A percentile compares a stretch with the other conserved stretches of the same genome.
Conservation (phyloP, 1,140 invertebrate genomes). For the Apis florea region DNA sequence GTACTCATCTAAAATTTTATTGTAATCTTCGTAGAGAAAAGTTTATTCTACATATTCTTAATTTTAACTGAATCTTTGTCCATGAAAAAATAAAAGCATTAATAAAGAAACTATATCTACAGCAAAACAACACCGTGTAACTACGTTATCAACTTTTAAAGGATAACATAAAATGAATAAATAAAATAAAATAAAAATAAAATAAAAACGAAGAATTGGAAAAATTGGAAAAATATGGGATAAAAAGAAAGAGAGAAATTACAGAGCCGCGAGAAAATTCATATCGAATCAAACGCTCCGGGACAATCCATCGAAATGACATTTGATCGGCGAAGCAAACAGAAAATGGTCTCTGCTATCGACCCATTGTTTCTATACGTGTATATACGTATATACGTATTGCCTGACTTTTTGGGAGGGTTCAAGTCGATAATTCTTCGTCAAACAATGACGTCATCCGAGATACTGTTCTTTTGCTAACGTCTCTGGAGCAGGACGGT, state of each 20-base stretch:
- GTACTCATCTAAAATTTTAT: too few species aligned
- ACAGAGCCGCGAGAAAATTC: conserved; percentile 56
- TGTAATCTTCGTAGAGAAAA: too few species aligned
- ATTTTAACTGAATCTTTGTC: too few species aligned
- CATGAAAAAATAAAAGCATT: too few species aligned
- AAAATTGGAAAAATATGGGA: background rate
- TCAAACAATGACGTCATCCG: conserved; percentile 56
- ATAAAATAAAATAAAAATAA: too few species aligned
- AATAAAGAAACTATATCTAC: too few species aligned
- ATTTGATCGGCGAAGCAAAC: conserved; percentile 63
- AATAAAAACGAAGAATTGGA: background rate
- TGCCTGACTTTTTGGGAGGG: background rate
- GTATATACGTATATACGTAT: too few species aligned
- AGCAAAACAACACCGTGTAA: too few species aligned
- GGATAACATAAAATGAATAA: too few species aligned
- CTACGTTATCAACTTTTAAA: too few species aligned
- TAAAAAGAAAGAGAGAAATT: background rate
- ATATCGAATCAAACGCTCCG: conserved; percentile 53
- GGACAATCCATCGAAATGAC: conserved; percentile 59
- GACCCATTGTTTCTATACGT: conserved; percentile 6
- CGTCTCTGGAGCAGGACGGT: conserved; percentile 12
- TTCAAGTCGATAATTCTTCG: conserved; percentile 24
- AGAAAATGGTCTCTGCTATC: conserved; percentile 41
- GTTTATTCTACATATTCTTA: too few species aligned
- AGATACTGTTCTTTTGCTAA: background rate